Conservation (phyloP, 1,140 invertebrate genomes). For the Argopecten irradians region DNA sequence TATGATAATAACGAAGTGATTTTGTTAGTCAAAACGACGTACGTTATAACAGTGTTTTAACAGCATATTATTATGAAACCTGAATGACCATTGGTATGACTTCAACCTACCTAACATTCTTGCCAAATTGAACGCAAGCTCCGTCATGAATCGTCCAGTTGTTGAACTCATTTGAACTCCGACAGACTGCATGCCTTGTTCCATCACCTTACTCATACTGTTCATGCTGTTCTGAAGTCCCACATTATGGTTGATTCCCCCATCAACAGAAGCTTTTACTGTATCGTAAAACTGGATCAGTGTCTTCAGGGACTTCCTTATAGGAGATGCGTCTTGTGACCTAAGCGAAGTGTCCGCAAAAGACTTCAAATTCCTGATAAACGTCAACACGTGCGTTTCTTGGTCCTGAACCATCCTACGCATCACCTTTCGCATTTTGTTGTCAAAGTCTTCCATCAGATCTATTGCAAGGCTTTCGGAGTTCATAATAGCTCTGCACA, state of each 20-base stretch:
- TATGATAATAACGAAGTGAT: no score
- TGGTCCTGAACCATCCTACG: neutral
- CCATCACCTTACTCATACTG: neutral
- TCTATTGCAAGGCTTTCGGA: neutral
- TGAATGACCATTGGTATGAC: no score
- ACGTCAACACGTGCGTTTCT: neutral
- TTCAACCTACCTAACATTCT: neutral
- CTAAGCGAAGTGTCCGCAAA: neutral
- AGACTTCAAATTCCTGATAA: neutral
- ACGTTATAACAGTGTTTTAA: no score
- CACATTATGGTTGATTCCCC: neutral
- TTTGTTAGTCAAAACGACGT: no score
- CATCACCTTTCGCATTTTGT: neutral
- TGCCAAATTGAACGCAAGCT: neutral
- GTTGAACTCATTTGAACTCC: neutral
- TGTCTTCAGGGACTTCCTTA: neutral
- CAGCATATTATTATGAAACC: no score
- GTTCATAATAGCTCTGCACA: neutral
- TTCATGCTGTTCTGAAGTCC: neutral
- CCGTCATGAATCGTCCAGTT: neutral
- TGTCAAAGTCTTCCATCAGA: neutral
- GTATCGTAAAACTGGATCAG: neutral
- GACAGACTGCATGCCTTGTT: neutral
- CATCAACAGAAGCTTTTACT: neutral
- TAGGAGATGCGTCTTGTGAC: neutral